These are phyloP conservation scores for Idaea aversata DNA, from an alignment of 2,888 invertebrate genomes.

Conservation along the genomic window DNA sequence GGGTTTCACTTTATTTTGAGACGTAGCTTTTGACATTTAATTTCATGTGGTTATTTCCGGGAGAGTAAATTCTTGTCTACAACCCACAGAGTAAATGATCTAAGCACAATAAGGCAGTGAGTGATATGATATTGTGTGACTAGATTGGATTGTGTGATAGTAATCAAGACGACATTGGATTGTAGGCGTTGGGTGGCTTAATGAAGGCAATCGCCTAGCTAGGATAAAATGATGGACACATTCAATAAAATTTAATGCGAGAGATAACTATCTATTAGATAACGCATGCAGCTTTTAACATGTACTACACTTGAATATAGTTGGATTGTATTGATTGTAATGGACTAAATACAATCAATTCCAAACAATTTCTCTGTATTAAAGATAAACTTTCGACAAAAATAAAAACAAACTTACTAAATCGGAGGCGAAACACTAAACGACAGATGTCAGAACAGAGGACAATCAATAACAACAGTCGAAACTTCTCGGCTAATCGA, in stretches of 20 bases:
- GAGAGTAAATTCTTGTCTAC: neutral
- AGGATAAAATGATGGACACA: neutral
- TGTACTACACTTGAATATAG: neutral
- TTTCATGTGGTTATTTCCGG: neutral
- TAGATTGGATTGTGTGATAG: neutral
- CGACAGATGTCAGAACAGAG: conserved; percentile 35
- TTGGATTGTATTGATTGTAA: neutral
- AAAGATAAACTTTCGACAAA: neutral
- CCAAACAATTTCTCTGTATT: neutral
- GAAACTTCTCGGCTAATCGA: conserved; percentile 38
- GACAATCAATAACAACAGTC: conserved; percentile 25
- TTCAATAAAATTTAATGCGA: neutral
- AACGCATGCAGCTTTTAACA: neutral
- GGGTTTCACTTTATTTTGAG: conserved; percentile 20
- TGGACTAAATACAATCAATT: too few species aligned
- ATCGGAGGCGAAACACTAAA: conserved; percentile 41
- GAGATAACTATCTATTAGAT: neutral
- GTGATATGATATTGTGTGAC: neutral
- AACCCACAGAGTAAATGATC: neutral
- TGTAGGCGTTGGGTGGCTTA: neutral
- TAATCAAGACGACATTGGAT: neutral
- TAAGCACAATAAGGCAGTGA: neutral
- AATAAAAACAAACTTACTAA: conserved; percentile 13
- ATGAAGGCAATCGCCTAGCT: neutral
- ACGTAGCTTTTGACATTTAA: conserved; percentile 2